These are phyloP conservation scores for Elymnias hypermnestra DNA, from an alignment of 1,140 invertebrate genomes.

Conservation along the genomic window DNA sequence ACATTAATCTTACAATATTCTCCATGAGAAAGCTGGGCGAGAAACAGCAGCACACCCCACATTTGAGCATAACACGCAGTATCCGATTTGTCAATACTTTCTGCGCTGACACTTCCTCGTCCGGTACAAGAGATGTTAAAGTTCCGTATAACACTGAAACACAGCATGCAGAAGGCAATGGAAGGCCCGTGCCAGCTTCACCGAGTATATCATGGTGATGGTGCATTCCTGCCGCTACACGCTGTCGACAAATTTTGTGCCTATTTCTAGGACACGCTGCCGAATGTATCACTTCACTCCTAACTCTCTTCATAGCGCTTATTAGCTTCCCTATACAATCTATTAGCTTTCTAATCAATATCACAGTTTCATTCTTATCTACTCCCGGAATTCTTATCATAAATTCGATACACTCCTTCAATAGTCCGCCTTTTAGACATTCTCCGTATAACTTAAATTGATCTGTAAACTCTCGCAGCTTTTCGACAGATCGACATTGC, in stretches of 20 bases:
- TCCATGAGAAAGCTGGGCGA: slow-evolving; percentile 69
- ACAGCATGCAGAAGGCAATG: slow-evolving; percentile 69
- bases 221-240: slow-evolving; percentile 63
- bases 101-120: slow-evolving; percentile 64
- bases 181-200: slow-evolving; percentile 35
- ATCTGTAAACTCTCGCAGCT: slow-evolving; percentile 78
- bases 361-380: slow-evolving; percentile 58
- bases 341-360: slow-evolving; percentile 75
- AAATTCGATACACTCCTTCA: slow-evolving; percentile 77
- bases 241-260: slow-evolving; percentile 72
- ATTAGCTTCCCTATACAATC: slow-evolving; percentile 78
- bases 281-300: slow-evolving; percentile 77
- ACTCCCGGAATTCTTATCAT: slow-evolving; percentile 74
- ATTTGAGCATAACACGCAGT: slow-evolving; percentile 75
- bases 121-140: slow-evolving; percentile 72
- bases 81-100: slow-evolving; percentile 70
- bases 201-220: slow-evolving; percentile 80
- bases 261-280: slow-evolving; percentile 69
- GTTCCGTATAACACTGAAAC: slow-evolving; percentile 78
- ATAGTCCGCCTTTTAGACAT: slow-evolving; percentile 77
- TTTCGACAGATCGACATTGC: slow-evolving; percentile 75
- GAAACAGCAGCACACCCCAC: slow-evolving; percentile 81
- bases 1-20: slow-evolving; percentile 55
- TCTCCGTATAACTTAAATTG: slow-evolving; percentile 79
- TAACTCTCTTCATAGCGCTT: slow-evolving; percentile 76